Evolutionary conservation across 2,113 vertebrate species (phyloP).

Genomic region (Erythrolamprus reginae): DNA sequence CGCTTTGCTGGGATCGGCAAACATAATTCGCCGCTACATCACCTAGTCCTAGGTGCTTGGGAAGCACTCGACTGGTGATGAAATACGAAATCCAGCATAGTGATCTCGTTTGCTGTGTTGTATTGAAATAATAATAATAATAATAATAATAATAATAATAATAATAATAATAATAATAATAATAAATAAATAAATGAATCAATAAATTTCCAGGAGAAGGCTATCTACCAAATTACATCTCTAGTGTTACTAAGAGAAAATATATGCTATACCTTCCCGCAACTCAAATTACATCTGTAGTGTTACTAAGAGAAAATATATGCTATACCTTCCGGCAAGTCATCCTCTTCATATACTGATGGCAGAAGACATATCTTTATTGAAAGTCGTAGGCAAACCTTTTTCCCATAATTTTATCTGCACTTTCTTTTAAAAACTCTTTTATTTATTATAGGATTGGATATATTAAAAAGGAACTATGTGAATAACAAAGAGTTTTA

Average conservation of each 20-base stretch:
- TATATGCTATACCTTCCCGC: background rate
- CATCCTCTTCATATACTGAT: background rate
- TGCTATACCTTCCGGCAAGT: background rate
- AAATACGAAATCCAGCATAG: too few relatives aligned
- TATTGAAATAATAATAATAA: too few relatives aligned
- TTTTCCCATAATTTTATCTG: background rate
- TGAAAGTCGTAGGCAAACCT: background rate
- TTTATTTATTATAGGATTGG: background rate
- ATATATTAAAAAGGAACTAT: fast-evolving
- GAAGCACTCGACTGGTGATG: too few relatives aligned
- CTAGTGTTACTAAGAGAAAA: background rate
- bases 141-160: too few relatives aligned
- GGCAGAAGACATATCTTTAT: background rate
- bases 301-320: background rate
- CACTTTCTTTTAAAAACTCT: background rate
- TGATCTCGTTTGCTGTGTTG: too few relatives aligned
- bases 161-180: too few relatives aligned
- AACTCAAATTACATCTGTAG: background rate
- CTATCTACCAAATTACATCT: background rate
- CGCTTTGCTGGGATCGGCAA: too few relatives aligned
- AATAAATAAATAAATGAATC: background rate
- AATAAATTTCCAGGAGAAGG: background rate
- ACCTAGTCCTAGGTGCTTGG: too few relatives aligned
- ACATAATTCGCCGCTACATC: too few relatives aligned
- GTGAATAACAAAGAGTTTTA: background rate